These are phyloP conservation scores for Ariolimax columbianus DNA, from an alignment of 2,888 invertebrate genomes.

Conservation along the genomic window DNA sequence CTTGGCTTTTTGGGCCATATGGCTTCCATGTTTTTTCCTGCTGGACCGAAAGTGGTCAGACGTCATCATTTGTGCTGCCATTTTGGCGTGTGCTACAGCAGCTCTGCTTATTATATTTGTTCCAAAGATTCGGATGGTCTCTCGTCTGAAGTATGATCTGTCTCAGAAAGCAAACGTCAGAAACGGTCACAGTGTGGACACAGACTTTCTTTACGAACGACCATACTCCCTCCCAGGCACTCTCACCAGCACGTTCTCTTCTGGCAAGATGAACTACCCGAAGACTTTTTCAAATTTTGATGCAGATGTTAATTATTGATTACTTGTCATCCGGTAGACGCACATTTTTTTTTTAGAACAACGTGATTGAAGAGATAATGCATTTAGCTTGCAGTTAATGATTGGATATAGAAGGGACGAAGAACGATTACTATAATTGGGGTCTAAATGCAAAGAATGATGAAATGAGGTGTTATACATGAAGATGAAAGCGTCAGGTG, in stretches of 20 bases:
- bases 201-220: constrained; percentile 71
- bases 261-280: constrained; percentile 64
- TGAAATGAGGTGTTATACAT: no score
- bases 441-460: no score
- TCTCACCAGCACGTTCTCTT: constrained; percentile 61
- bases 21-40: constrained; percentile 83
- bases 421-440: no score
- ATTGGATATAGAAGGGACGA: no score
- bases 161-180: constrained; percentile 60
- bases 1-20: constrained; percentile 83
- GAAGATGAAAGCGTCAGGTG: no score
- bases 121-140: constrained; percentile 84
- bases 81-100: constrained; percentile 89
- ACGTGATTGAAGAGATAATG: no score
- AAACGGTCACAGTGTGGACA: constrained; percentile 68
- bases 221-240: constrained; percentile 71
- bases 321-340: no score
- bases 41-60: constrained; percentile 69
- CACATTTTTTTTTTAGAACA: no score
- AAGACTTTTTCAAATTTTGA: constrained; percentile 66
- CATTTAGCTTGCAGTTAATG: no score
- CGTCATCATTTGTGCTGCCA: constrained; percentile 90
- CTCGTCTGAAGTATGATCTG: constrained; percentile 68
- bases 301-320: constrained; percentile 65
- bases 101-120: constrained; percentile 95